Conservation (phyloP, 2,113 vertebrate species). For the Stercorarius parasiticus region DNA sequence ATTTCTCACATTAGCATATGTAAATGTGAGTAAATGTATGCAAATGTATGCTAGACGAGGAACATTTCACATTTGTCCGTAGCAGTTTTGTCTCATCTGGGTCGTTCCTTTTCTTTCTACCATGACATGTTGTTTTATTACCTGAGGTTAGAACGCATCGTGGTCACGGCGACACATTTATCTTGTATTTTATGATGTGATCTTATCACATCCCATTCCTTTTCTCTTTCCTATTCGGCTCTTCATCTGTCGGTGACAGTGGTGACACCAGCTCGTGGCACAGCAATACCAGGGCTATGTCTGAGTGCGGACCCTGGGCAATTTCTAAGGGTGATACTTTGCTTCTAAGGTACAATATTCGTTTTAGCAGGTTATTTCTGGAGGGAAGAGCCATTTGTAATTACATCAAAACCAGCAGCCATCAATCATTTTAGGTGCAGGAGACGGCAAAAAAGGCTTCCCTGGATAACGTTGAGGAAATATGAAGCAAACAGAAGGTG, state of each 20-base stretch:
- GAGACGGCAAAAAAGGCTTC: neutral
- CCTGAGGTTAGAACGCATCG: slow-evolving; percentile 2
- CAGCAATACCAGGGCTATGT: neutral
- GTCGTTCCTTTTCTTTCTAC: neutral
- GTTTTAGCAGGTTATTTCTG: slow-evolving; percentile 42
- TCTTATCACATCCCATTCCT: slow-evolving; percentile 36
- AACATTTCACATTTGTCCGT: neutral
- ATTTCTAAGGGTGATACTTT: neutral
- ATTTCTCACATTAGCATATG: neutral
- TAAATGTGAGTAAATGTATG: neutral
- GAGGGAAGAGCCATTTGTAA: slow-evolving; percentile 34
- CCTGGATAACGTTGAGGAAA: neutral
- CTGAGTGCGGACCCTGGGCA: neutral
- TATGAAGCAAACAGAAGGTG: neutral
- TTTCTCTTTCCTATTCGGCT: neutral
- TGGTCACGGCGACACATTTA: neutral
- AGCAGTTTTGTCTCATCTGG: neutral
- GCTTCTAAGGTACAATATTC: neutral
- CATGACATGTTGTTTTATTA: neutral
- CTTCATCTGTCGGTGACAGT: slow-evolving; percentile 31
- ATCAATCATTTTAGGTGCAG: neutral
- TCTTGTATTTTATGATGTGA: slow-evolving; percentile 45
- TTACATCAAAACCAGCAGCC: neutral
- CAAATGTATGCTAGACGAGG: neutral
- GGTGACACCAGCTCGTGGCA: neutral